Base-by-base conservation (phyloP, 2,113 vertebrate species). In the Lepisosteus osseus region DNA sequence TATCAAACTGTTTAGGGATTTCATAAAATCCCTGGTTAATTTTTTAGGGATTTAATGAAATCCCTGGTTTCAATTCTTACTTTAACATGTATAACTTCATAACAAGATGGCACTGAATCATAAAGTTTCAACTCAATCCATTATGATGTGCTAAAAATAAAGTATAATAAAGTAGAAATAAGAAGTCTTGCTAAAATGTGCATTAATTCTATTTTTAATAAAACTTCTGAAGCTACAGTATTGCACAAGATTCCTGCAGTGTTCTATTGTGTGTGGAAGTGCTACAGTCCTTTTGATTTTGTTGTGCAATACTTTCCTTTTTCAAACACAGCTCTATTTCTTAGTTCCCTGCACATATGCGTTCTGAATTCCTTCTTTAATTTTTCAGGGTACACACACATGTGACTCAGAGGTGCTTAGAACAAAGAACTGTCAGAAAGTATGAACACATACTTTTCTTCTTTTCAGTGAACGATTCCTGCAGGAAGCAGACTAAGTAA, bases 361-460 rank as follows among this genome's bases (percentile, higher is more conserved):
- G 74, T 88, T 84, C 82, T 81, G 81, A 80, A 90, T 90, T 91
- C 88, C 87, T 83, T 68, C 29, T 55, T 80, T 87, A 80, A 87
- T 89, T 86, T 85, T 76, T 85, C 84, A 78, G 82, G 71, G 75
- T 78, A 79, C 76, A 65, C 64, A 63, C 66, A 11, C 45, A n/a
- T 51, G 41, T 64, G 17, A 2, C 47, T 9, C 47, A 51, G 47
- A 51, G 47, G 47, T 51, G 47, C 47, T 51, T 2, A 6, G 29
- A 29, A 29, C 29, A 29, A 29, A 29, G 29, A 29, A 1, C 29
- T 29, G 29, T 29, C 29, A 29, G 29, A 29, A 29, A 29, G 29
- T 29, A 29, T 29, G 29, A 29, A 29, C 29, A 29, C 29, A 29
- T 29, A 29, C 29, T 29, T 29, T 29, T 29, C 29, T 29, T 29